These are phyloP conservation scores for Lasius platythorax DNA, from an alignment of 2,888 invertebrate genomes.

Conservation along the genomic window DNA sequence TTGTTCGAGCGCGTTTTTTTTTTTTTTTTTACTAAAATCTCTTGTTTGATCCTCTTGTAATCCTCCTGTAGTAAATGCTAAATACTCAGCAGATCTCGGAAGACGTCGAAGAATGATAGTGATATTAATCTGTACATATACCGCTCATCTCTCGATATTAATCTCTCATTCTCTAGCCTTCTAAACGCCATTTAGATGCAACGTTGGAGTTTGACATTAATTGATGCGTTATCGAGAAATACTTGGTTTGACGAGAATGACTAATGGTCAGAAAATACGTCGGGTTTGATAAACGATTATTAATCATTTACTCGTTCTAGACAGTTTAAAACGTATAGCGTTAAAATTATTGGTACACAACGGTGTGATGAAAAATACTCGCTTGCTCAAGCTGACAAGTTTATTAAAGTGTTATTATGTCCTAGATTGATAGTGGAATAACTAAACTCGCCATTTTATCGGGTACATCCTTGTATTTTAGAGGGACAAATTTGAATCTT, in stretches of 20 bases:
- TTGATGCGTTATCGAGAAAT: conserved; percentile 40
- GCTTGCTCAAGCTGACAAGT: neutral
- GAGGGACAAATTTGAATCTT: neutral
- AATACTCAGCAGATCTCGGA: neutral
- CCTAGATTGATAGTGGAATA: neutral
- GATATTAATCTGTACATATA: conserved; percentile 16
- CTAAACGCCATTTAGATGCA: neutral
- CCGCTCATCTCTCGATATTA: conserved; percentile 24
- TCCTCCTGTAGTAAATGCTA: neutral
- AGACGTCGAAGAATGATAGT: neutral
- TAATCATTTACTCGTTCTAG: neutral
- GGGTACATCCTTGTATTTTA: neutral
- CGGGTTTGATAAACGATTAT: conserved; percentile 10
- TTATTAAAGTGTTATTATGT: conserved; percentile 1
- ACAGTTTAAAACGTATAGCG: neutral
- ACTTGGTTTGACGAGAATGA: conserved; percentile 12
- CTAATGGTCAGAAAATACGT: conserved; percentile 6
- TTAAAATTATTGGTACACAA: neutral
- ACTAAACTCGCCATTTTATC: neutral
- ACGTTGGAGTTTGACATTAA: conserved; percentile 8
- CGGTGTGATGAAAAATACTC: neutral
- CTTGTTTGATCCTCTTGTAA: neutral
- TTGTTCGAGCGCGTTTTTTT: neutral
- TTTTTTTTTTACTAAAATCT: conserved; percentile 15
- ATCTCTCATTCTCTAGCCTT: neutral